phyloP scores from a whole-genome alignment of 1,140 invertebrate genomes.

The Cephus cinctus region DNA sequence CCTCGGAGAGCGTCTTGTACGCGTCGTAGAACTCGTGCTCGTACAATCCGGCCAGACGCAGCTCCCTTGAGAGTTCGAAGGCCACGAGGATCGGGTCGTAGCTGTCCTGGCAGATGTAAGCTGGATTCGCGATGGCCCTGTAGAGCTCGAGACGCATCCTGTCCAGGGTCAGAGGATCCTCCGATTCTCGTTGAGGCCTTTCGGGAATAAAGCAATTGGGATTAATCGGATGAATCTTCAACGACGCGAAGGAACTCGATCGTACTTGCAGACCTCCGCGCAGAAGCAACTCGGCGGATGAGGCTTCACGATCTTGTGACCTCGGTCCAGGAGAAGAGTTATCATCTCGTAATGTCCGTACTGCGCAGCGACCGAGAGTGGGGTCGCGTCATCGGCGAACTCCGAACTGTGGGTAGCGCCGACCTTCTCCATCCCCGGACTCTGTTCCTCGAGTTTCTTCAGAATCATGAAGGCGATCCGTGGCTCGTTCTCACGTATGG shows the following conservation, averaged over 20 bases:
- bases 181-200: slow-evolving; percentile 39
- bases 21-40: slow-evolving; percentile 61
- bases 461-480: slow-evolving; percentile 54
- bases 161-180: slow-evolving; percentile 54
- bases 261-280: slow-evolving; percentile 55
- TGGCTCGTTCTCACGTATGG: slow-evolving; percentile 55
- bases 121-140: slow-evolving; percentile 63
- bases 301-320: slow-evolving; percentile 58
- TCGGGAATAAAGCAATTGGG: slow-evolving; percentile 5
- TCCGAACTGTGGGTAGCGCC: slow-evolving; percentile 57
- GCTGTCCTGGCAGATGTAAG: slow-evolving; percentile 66
- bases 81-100: slow-evolving; percentile 67
- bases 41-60: slow-evolving; percentile 50
- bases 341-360: slow-evolving; percentile 71
- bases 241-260: slow-evolving; percentile 15
- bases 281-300: slow-evolving; percentile 65
- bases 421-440: slow-evolving; percentile 54
- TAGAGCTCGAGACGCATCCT: slow-evolving; percentile 60
- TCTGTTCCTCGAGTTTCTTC: slow-evolving; percentile 49
- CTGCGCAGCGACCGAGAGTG: slow-evolving; percentile 71
- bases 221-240: slow-evolving; percentile 1
- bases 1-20: slow-evolving; percentile 59
- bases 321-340: slow-evolving; percentile 61
- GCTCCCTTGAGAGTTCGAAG: slow-evolving; percentile 61
- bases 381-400: slow-evolving; percentile 71